Base-by-base conservation (phyloP, 2,113 vertebrate species). In the Illadopsis cleaveri region DNA sequence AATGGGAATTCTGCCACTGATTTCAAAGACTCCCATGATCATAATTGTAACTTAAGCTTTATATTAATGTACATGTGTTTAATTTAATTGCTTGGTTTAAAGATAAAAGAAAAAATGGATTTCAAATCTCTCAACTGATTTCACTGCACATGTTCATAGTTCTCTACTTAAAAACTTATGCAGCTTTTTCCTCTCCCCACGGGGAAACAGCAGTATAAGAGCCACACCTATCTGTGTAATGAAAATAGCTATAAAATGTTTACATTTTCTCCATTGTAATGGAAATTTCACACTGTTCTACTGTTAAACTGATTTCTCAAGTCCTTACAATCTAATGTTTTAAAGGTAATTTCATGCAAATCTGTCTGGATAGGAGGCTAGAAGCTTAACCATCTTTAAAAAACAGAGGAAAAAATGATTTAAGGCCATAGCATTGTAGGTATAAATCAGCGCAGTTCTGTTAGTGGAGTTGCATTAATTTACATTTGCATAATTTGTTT, bases 51-150 rank as follows among this genome's bases (percentile, higher is more conserved):
- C 77, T 96, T 93, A 53, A 95, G 78, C 72, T 81, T 94, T 64
- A 88, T 80, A 93, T 95, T 94, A 96, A 95, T 73, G 83, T 94
- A 96, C 93, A 97, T 58, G 38, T 91, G 87, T 96, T 96, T 95
- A 89, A 96, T 95, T 89, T 96, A 97, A 96, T 96, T 95, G 87
- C 78, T 96, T 90, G 93, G 42, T 96, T 93, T 93, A 93, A 91
- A 96, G 95, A 96, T 94, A 95, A 96, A 97, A 95, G 78, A 82
- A 76, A 85, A 93, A 92, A 68, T 57, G 62, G 84, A 94, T 96
- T 95, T 96, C 50, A 94, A 97, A 93, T 90, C 57, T 91, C 78
- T 91, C 66, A 27, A 72, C 81, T 87, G 94, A 96, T 96, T 96
- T 95, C 84, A 87, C 50, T 70, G 78, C 87, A 96, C n/a, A 77